A percentile compares a stretch with the other conserved stretches of the same genome.
Evolutionary conservation across 2,888 invertebrate genomes (phyloP).

Genomic region (Aleiodes alternator): DNA sequence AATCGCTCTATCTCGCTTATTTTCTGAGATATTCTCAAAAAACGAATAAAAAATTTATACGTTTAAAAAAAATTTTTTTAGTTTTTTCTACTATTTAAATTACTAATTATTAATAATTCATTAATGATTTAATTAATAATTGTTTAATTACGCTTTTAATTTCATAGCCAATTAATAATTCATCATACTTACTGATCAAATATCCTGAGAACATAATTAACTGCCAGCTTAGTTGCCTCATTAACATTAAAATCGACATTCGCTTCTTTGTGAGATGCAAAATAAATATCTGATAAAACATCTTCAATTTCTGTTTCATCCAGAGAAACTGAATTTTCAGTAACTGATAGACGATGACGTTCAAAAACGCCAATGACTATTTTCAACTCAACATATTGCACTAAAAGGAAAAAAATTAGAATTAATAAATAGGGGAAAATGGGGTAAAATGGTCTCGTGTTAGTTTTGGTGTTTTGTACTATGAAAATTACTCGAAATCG

Average conservation of each 20-base stretch:
- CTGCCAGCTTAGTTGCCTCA: conserved; percentile 80
- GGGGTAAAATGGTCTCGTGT: too few species aligned
- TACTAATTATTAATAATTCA: too few species aligned
- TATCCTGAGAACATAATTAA: conserved; percentile 82
- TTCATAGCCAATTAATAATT: too few species aligned
- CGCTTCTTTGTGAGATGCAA: conserved; percentile 83
- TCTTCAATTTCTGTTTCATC: conserved; percentile 84
- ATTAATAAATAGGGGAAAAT: not conserved
- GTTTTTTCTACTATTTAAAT: too few species aligned
- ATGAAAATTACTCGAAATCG: too few species aligned
- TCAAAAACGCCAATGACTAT: conserved; percentile 84
- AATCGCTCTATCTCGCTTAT: too few species aligned
- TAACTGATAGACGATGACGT: conserved; percentile 82
- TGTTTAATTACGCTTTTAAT: too few species aligned
- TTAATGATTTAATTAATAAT: too few species aligned
- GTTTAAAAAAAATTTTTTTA: too few species aligned
- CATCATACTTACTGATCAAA: conserved; percentile 80
- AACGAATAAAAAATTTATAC: too few species aligned
- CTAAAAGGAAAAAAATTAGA: conserved; percentile 67
- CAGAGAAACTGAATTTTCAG: conserved; percentile 82
- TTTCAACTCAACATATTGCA: conserved; percentile 77
- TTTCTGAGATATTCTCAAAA: too few species aligned
- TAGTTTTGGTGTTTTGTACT: too few species aligned
- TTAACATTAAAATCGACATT: conserved; percentile 80
- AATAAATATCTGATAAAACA: conserved; percentile 84